These are phyloP conservation scores for Scaptomyza hsui DNA, from an alignment of 1,140 invertebrate genomes.

Conservation along the genomic window DNA sequence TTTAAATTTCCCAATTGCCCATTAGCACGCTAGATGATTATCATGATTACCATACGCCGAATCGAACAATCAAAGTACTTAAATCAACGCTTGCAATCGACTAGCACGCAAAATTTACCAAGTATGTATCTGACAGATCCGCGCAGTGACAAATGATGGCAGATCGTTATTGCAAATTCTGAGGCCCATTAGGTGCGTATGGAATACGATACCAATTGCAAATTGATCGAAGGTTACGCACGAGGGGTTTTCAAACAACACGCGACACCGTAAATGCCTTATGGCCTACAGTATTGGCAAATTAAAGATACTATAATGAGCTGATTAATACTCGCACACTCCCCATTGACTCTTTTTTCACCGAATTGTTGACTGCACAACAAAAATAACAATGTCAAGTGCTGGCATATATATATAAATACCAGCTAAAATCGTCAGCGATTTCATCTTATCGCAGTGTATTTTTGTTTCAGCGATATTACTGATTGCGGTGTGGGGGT, in stretches of 20 bases:
- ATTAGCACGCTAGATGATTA: conserved; percentile 44
- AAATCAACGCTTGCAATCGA: conserved; percentile 25
- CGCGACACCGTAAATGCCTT: conserved; percentile 3
- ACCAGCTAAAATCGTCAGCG: background rate
- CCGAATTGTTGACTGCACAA: conserved; percentile 5
- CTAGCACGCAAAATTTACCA: conserved; percentile 32
- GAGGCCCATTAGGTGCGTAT: conserved; percentile 42
- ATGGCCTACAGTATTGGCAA: conserved; percentile 19
- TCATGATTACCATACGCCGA: conserved; percentile 28
- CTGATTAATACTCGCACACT: conserved; percentile 18
- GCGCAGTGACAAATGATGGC: conserved; percentile 49
- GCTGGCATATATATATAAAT: background rate
- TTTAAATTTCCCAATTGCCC: conserved; percentile 26
- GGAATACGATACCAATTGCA: conserved; percentile 24
- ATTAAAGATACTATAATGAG: conserved; percentile 5
- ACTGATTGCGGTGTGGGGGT: background rate
- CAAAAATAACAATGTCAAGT: conserved; percentile 21
- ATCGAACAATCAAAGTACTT: conserved; percentile 35
- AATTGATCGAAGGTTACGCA: conserved; percentile 38
- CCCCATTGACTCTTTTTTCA: conserved; percentile 22
- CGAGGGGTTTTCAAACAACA: conserved; percentile 9
- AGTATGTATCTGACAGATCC: conserved; percentile 41
- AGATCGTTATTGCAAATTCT: conserved; percentile 12
- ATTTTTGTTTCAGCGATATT: conserved; percentile 5
- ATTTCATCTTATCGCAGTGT: conserved; percentile 10